phyloP scores from a whole-genome alignment of 2,113 vertebrate genomes.

The Sphaerodactylus townsendi region DNA sequence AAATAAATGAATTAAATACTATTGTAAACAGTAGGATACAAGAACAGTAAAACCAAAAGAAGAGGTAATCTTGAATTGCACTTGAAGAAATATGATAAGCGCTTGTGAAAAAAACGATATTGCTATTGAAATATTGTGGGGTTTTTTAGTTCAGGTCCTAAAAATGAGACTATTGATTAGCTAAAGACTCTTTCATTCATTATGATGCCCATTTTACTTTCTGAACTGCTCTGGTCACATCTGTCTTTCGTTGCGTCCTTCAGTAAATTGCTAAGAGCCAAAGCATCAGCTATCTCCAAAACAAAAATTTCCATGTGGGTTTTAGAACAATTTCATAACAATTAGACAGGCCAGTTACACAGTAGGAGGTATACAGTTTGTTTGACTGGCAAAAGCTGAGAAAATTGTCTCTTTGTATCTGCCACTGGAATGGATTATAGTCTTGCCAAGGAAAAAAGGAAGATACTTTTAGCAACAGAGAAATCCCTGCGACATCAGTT shows the following conservation, averaged over 20 bases:
- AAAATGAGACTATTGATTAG: background rate
- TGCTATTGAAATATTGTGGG: no score
- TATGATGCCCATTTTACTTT: background rate
- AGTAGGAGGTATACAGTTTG: slow-evolving; percentile 11
- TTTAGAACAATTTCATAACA: slow-evolving; percentile 19
- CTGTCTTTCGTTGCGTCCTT: background rate
- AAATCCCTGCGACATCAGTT: background rate
- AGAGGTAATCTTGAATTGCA: no score
- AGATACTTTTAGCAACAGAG: background rate
- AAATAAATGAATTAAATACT: no score
- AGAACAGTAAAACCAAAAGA: no score
- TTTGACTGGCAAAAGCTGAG: slow-evolving; percentile 25
- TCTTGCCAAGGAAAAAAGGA: slow-evolving; percentile 4
- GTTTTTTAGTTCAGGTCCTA: background rate
- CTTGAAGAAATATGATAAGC: no score
- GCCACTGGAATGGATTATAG: background rate
- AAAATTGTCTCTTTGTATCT: slow-evolving; percentile 2
- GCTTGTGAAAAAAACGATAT: no score
- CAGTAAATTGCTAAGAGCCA: background rate
- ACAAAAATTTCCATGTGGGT: background rate
- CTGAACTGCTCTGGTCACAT: background rate
- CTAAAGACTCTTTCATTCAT: background rate
- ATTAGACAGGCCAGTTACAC: background rate
- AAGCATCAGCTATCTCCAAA: slow-evolving; percentile 15
- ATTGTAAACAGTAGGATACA: no score